Evolutionary conservation across 2,888 invertebrate genomes (phyloP), one percentile per base, ranked within the genome.

Genomic region (Agriotes lineatus): DNA sequence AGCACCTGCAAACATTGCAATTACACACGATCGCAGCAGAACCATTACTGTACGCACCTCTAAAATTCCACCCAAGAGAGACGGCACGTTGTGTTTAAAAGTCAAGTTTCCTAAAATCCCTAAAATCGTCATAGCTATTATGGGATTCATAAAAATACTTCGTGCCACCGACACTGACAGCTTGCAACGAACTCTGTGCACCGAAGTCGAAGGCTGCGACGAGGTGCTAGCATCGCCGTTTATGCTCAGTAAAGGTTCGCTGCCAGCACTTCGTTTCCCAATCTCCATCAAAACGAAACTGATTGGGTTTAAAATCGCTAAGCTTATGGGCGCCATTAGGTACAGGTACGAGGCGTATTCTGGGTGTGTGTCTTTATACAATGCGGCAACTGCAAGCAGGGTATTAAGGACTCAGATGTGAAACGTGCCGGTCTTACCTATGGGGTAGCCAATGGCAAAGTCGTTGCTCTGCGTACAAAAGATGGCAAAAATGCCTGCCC

Each of bases 401-500:
- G 10, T 14, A 33, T 33, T 44, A 45, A 33, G n/a, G n/a, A n/a
- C n/a, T n/a, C n/a, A n/a, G n/a, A n/a, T 16, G 18, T 42, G 18
- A 5, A 39, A 1, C 6, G 42, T 42, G 9, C 39, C 50, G 85
- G 6, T 25, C 87, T 90, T 87, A 95, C 96, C 92, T 76, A 97
- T 96, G 4, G 98, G 97, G 85, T 93, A 96, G 70, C 97, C 97
- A 76, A 98, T 90, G 16, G 98, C 97, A 86, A 98, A 97, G 85
- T 98, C 98, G 87, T 98, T 98, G 82, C 96, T 97, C 82, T 97
- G 97, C 0, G 97, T 97, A 77, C 95, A 93, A 83, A 97, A 97
- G 79, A 98, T 97, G 14, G 95, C 95, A 87, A 95, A 94, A 67
- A 98, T 88, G 10, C 96, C 97, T 45, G 96, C 95, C 78, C 93